These are phyloP conservation scores for Idaea aversata DNA, from an alignment of 2,888 invertebrate genomes.

Conservation along the genomic window DNA sequence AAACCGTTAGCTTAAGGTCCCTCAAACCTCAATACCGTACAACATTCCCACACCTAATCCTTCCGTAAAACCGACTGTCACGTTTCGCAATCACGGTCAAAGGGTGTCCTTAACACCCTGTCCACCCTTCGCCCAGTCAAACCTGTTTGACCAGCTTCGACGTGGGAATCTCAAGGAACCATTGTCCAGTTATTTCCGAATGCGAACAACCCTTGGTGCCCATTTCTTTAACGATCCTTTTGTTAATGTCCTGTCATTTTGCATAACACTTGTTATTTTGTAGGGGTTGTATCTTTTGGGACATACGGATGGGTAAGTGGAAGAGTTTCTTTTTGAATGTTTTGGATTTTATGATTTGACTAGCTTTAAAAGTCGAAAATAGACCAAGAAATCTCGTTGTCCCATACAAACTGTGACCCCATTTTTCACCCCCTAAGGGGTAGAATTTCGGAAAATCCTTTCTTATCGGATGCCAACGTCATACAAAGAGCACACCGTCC, in stretches of 20 bases:
- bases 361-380: no score
- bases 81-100: slow-evolving; percentile 49
- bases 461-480: no score
- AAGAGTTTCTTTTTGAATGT: no score
- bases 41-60: slow-evolving; percentile 43
- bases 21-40: no score
- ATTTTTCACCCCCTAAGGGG: no score
- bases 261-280: slow-evolving; percentile 41
- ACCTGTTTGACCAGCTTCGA: slow-evolving; percentile 68
- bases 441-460: no score
- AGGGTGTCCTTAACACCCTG: slow-evolving; percentile 30
- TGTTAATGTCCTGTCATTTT: slow-evolving; percentile 24
- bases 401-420: no score
- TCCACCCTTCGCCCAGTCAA: slow-evolving; percentile 51
- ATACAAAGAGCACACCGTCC: no score
- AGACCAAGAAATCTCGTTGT: no score
- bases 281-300: slow-evolving; percentile 14
- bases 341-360: neutral
- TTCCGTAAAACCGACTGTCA: slow-evolving; percentile 49
- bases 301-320: slow-evolving; percentile 24
- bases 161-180: slow-evolving; percentile 54
- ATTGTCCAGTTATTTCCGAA: slow-evolving; percentile 49
- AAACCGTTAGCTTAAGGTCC: slow-evolving; percentile 12
- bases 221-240: slow-evolving; percentile 35
- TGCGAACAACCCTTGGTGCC: slow-evolving; percentile 21